Evolutionary conservation across 2,797 vertebrate genomes (phyloP), one percentile per base, ranked within the genome.

Genomic region (Gymnothorax javanicus): DNA sequence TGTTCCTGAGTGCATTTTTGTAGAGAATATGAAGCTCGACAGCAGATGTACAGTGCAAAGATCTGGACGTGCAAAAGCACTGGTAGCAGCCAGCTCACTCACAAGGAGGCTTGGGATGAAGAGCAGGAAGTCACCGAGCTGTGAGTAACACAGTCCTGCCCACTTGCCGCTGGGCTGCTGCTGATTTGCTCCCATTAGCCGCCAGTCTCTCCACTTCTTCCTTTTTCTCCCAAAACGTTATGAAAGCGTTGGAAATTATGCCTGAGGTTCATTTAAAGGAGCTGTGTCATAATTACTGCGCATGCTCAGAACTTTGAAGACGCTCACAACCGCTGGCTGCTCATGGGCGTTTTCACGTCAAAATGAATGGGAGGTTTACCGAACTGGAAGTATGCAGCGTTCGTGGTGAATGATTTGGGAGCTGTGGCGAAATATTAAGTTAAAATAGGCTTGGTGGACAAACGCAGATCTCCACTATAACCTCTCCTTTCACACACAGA

Each of bases 1-100:
- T 83, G 75, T 86, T 97, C 96, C 98, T 98, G 94, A 99, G 94
- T 87, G 87, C 58, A 27, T 1, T 71, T 89, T 20, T 90, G 85
- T 95, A 99, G 99, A 95, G 98, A 99, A 87, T 99, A 98, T 0
- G 98, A 99, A 89, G 97, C 97, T 0, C 97, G 98, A 50, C 88
- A 99, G 83, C 93, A 96, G 91, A 96, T 95, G 64, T 99, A 99
- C 91, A 91, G 87, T 0, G 98, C 99, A 87, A 95, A 98, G 77
- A 97, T 99, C 91, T 99, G 99, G 99, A 99, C 98, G 0, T 99
- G 99, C 93, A 99, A 99, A 92, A 99, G 99, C 93, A 99, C 99
- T 0, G 99, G 98, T 90, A 99, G 99, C 95, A 96, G 92, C 91
- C 98, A 99, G 93, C 97, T 99, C 90, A 99, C 98, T 0, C 99